Evolutionary conservation across 2,797 vertebrate species (phyloP).

Genomic region (Pipistrellus nathusii): DNA sequence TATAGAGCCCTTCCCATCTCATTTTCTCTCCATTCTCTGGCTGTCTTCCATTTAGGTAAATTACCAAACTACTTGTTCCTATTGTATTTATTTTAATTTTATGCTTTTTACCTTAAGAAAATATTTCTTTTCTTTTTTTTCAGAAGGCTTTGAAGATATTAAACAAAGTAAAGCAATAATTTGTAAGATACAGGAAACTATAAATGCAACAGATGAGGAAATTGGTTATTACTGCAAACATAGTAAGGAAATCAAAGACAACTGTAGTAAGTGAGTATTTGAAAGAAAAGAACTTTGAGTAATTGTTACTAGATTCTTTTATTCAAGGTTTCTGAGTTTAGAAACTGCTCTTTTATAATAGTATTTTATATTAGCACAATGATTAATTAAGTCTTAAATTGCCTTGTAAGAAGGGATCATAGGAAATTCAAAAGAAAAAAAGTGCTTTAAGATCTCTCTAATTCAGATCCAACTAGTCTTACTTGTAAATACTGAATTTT

Average conservation of each 20-base stretch:
- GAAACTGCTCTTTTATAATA: slow-evolving; percentile 1
- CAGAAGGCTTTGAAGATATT: slow-evolving; percentile 84
- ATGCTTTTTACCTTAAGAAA: slow-evolving; percentile 50
- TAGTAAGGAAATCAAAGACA: slow-evolving; percentile 83
- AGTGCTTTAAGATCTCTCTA: slow-evolving; percentile 32
- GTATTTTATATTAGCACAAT: slow-evolving; percentile 54
- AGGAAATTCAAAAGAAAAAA: slow-evolving; percentile 54
- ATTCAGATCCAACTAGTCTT: slow-evolving; percentile 29
- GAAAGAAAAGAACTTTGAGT: slow-evolving; percentile 15
- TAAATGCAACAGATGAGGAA: slow-evolving; percentile 83
- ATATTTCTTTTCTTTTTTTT: slow-evolving; percentile 73
- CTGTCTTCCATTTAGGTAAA: slow-evolving; percentile 33
- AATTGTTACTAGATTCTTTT: slow-evolving; percentile 42
- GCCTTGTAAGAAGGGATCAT: not conserved
- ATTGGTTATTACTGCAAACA: slow-evolving; percentile 85
- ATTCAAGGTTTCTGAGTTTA: slow-evolving; percentile 62
- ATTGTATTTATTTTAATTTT: slow-evolving; percentile 71
- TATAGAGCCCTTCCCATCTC: not conserved
- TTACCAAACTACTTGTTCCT: not conserved
- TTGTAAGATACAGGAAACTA: slow-evolving; percentile 82
- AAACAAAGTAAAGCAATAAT: slow-evolving; percentile 81
- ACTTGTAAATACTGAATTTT: slow-evolving; percentile 43
- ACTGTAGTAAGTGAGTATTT: slow-evolving; percentile 85
- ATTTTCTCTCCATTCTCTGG: slow-evolving; percentile 16
- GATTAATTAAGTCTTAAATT: slow-evolving; percentile 45